Conservation (phyloP, 2,113 vertebrate genomes). For the Coregonus clupeaformis region DNA sequence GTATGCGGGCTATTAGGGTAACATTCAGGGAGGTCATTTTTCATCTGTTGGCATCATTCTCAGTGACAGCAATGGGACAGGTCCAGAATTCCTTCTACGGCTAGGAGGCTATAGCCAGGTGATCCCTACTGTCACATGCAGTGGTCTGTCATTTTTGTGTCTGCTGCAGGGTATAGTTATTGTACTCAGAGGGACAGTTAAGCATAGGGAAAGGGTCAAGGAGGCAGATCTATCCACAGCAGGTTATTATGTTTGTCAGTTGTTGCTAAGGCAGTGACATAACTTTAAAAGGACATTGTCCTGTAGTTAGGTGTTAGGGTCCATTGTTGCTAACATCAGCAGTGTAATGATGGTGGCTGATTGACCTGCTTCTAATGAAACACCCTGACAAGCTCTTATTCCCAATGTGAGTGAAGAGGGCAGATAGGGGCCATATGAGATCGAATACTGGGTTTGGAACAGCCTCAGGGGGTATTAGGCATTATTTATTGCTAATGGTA, state of each 20-base stretch:
- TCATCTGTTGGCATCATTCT: not conserved
- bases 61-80: not conserved
- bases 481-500: too few species aligned
- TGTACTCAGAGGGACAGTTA: not conserved
- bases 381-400: not conserved
- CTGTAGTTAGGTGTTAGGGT: not conserved
- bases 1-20: too few species aligned
- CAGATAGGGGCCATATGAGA: not conserved
- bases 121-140: too few species aligned
- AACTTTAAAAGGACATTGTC: not conserved
- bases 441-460: not conserved
- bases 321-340: not conserved
- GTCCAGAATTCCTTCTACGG: not conserved
- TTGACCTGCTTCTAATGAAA: too few species aligned
- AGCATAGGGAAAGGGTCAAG: too few species aligned
- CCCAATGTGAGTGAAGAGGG: not conserved
- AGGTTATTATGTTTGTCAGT: too few species aligned
- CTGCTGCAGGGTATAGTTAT: too few species aligned
- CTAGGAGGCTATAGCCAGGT: too few species aligned
- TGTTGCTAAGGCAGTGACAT: too few species aligned
- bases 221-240: too few species aligned
- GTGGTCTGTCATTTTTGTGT: too few species aligned
- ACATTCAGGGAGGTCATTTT: not conserved
- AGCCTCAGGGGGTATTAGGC: not conserved
- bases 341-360: not conserved